Evolutionary conservation across 64 coral and sea anemone species (phyloP), one percentile per base, ranked within the genome.

Genomic region (Orbicella faveolata): DNA sequence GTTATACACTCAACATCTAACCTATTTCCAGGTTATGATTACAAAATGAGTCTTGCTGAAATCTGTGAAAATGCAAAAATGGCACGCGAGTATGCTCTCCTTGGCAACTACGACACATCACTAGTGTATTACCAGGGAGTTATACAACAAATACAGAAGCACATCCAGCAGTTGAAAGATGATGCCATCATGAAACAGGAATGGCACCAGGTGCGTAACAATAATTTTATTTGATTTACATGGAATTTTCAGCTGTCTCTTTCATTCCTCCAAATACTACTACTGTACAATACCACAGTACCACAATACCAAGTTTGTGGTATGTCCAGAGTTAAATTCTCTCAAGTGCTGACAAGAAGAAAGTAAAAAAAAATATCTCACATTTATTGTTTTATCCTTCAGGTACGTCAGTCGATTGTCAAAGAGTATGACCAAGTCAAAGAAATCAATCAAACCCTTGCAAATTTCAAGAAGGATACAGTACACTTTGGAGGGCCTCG

Each of bases 1-100:
- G 5, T 59, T 59, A 14, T 15, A 59, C 55, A 59, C 55, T 59
- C 10, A 14, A 59, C 11, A 59, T 16, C 55, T 59, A 1, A 59
- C 10, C 55, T 59, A 59, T 33, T 68, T 70, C 21, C 67, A 70
- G 67, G 67, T 21, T 9, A 8, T 26, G 21, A 26, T 8, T 70
- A 21, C 21, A 93, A 75, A 53, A 97, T 97, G 95, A 97, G 95
- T 37, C 36, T 95, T 23, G 73, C 89, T 75, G 97, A 99, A 83
- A 99, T 99, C 59, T 95, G 94, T 76, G 97, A 99, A 85, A 99
- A 99, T 63, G 87, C 94, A 39, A 99, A 99, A 85, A 99, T 99
- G 97, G 97, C 90, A 4, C 94, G 97, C 13, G 97, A 99, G 37
- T 99, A 99, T 79, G 97, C 97, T 23, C 78, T 99, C 0, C 78